phyloP scores from a whole-genome alignment of 2,888 invertebrate genomes.

The Oscheius myriophilus region DNA sequence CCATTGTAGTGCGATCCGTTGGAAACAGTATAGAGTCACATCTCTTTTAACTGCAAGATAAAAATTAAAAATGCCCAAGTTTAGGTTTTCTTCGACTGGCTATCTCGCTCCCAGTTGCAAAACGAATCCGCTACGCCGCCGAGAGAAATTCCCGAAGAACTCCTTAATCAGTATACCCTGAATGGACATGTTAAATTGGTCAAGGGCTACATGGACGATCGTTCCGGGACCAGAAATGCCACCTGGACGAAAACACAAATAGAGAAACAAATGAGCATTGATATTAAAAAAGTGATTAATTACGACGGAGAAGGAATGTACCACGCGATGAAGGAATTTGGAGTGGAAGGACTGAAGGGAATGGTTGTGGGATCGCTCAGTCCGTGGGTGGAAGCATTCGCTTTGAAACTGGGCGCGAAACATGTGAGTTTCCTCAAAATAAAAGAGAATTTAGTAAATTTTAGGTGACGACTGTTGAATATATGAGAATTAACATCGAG shows the following conservation, averaged over 20 bases:
- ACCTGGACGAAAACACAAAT: constrained; percentile 3
- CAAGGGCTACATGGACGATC: constrained; percentile 22
- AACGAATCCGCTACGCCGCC: constrained; percentile 19
- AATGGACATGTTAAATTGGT: constrained; percentile 7
- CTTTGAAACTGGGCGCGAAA: constrained; percentile 28
- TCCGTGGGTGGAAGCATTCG: constrained; percentile 46
- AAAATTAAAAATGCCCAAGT: neutral
- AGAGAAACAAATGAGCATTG: neutral
- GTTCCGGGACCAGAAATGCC: constrained; percentile 7
- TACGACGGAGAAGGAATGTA: constrained; percentile 29
- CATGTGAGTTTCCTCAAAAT: constrained; percentile 34
- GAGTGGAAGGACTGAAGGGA: constrained; percentile 22
- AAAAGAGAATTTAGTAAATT: no score
- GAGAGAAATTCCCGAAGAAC: neutral
- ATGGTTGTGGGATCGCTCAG: constrained; percentile 42
- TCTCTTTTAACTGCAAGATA: no score
- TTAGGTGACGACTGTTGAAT: constrained; percentile 15
- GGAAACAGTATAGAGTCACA: no score
- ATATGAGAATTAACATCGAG: constrained; percentile 5
- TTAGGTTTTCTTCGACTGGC: constrained; percentile 17
- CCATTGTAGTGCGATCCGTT: no score
- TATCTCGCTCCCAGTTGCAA: neutral
- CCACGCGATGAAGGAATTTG: constrained; percentile 32
- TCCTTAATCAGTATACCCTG: constrained; percentile 10
- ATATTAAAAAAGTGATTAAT: neutral